Evolutionary conservation across 2,113 vertebrate species (phyloP).

Genomic region (Silurus meridionalis): DNA sequence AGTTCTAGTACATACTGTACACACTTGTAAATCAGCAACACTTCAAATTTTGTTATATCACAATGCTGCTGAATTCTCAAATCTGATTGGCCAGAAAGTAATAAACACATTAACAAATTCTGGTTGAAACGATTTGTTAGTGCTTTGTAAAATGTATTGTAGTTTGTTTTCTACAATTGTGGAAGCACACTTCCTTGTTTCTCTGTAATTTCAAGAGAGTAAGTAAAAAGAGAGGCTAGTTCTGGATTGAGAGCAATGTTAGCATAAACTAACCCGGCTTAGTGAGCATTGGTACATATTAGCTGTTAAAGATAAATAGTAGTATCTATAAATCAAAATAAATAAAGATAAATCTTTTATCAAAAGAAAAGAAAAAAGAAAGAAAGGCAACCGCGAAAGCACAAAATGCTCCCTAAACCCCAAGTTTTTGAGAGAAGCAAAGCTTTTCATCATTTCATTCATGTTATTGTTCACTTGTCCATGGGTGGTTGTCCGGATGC

Average conservation of each 20-base stretch:
- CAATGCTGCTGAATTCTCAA: neutral
- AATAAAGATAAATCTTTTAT: too few relatives aligned
- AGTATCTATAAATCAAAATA: too few relatives aligned
- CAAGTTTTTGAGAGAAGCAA: constrained; percentile 14
- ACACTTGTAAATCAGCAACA: too few relatives aligned
- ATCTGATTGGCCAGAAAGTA: neutral
- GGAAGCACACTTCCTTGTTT: neutral
- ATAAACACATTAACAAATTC: too few relatives aligned
- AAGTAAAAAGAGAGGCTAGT: neutral
- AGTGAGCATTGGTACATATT: neutral
- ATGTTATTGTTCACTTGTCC: constrained; percentile 49
- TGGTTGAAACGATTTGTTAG: neutral
- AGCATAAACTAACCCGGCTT: neutral
- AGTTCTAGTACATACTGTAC: neutral
- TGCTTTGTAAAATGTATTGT: neutral
- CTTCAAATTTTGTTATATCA: neutral
- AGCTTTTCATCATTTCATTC: constrained; percentile 48
- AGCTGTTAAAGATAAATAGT: too few relatives aligned
- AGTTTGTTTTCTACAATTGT: neutral
- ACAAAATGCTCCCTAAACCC: neutral
- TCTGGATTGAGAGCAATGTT: neutral
- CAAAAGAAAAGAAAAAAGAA: too few relatives aligned
- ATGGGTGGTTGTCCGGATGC: constrained; percentile 46
- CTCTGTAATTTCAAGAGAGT: neutral
- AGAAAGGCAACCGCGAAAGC: neutral